Percentiles rank a stretch among this genome's conserved stretches.
Evolutionary conservation across 1,140 invertebrate genomes (phyloP).

Genomic region (Melitaea cinxia): DNA sequence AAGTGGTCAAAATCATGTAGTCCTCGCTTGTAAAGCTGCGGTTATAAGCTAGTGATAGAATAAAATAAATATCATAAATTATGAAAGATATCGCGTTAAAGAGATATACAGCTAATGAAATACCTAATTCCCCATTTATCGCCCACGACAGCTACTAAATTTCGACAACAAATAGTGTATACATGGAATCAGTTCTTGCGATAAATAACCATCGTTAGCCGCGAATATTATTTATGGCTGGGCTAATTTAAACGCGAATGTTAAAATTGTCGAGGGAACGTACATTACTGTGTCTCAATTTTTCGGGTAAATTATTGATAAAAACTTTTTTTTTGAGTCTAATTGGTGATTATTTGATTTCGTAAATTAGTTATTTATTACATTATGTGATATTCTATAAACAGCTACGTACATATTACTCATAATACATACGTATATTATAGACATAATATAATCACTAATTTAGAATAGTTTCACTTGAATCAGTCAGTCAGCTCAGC

Average conservation of each 20-base stretch:
- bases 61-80: too few species aligned
- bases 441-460: too few species aligned
- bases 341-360: background rate
- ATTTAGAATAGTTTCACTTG: too few species aligned
- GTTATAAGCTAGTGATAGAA: too few species aligned
- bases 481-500: too few species aligned
- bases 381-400: too few species aligned
- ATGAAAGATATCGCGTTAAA: too few species aligned
- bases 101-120: background rate
- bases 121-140: background rate
- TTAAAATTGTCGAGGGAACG: conserved; percentile 3
- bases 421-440: too few species aligned
- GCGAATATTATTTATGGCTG: conserved; percentile 1
- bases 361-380: too few species aligned
- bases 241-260: conserved; percentile 4
- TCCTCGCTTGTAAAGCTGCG: too few species aligned
- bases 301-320: background rate
- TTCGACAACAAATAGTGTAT: background rate
- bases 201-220: conserved; percentile 12
- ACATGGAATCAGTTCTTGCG: background rate
- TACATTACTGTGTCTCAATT: background rate
- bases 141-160: background rate
- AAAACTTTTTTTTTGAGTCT: background rate
- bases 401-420: too few species aligned
- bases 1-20: too few species aligned